Evolutionary conservation across 1,140 invertebrate genomes (phyloP).

Genomic region (Drosophila arizonae): DNA sequence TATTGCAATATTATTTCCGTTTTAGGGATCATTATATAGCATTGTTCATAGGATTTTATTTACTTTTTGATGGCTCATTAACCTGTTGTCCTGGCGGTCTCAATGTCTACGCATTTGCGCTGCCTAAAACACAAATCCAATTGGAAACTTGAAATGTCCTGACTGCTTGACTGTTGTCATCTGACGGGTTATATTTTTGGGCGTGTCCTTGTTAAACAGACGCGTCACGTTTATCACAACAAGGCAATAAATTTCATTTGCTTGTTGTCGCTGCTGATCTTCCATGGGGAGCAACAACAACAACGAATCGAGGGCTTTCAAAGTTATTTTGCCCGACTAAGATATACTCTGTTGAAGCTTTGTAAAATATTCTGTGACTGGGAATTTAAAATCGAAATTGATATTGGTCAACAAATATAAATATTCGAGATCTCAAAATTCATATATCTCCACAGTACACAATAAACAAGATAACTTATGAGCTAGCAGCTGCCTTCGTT

Average conservation of each 20-base stretch:
- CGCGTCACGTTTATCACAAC: conserved; percentile 78
- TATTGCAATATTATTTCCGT: no score
- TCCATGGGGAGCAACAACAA: conserved; percentile 8
- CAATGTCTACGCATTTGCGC: conserved; percentile 18
- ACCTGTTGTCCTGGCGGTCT: conserved; percentile 70
- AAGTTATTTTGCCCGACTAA: neutral
- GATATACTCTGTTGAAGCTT: neutral
- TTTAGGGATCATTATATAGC: no score
- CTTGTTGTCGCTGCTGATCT: conserved; percentile 48
- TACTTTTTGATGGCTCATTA: conserved; percentile 50
- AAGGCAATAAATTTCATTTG: conserved; percentile 74
- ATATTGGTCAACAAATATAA: no score
- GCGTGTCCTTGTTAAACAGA: conserved; percentile 45
- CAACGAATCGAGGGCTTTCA: conserved; percentile 14
- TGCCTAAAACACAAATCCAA: conserved; percentile 62
- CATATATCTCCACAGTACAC: no score
- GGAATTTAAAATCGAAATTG: no score
- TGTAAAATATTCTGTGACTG: neutral
- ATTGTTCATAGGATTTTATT: conserved; percentile 27
- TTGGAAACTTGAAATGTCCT: conserved; percentile 53
- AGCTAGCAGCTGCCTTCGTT: no score
- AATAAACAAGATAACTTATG: no score
- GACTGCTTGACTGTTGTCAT: neutral
- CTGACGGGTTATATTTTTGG: neutral
- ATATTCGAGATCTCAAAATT: no score